A percentile compares a stretch with the other conserved stretches of the same genome.
Conservation (phyloP, 2,113 vertebrate genomes). For the Chamaetylas fuelleborni region DNA sequence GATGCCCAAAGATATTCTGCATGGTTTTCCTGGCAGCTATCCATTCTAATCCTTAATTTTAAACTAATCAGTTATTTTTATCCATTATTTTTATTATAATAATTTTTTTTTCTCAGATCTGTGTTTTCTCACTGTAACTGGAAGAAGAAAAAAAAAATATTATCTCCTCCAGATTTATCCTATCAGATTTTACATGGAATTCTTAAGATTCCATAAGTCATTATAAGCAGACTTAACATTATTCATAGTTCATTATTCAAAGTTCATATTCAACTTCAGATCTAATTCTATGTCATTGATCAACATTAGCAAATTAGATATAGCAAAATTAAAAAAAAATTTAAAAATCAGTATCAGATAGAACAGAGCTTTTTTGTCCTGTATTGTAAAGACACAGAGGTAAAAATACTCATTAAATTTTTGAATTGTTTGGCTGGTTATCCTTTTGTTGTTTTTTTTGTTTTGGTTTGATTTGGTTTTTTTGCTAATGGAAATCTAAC, state of each 20-base stretch:
- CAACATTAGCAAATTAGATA: neutral
- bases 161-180: neutral
- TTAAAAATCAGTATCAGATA: too few species aligned
- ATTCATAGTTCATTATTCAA: neutral
- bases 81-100: neutral
- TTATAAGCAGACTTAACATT: neutral
- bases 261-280: neutral
- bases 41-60: neutral
- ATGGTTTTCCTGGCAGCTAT: neutral
- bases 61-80: neutral
- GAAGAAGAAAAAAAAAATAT: neutral
- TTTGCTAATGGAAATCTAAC: neutral
- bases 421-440: accelerated
- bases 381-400: neutral
- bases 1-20: neutral
- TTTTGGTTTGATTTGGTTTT: neutral
- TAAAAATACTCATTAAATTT: neutral
- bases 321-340: neutral
- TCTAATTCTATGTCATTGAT: neutral
- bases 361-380: neutral
- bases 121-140: neutral
- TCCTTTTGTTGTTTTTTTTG: accelerated
- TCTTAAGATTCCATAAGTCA: neutral
- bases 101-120: neutral
- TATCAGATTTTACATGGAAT: neutral